These are phyloP conservation scores for Pantherophis alleghaniensis DNA, from an alignment of 2,797 vertebrate species.

Conservation along the genomic window DNA sequence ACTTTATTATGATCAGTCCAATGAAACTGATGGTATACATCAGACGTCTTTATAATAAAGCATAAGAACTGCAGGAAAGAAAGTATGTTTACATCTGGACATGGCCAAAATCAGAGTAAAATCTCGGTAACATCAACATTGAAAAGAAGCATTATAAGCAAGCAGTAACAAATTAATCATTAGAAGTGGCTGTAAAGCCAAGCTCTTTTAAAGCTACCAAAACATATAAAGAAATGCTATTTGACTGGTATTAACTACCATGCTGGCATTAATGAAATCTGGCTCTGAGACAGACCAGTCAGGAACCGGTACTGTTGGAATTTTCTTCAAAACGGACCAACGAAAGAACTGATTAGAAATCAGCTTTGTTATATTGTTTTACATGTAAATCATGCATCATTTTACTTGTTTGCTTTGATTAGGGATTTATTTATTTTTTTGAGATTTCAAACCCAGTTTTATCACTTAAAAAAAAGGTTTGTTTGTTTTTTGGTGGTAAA, in stretches of 20 bases:
- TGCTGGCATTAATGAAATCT: neutral
- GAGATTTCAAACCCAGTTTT: neutral
- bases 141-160: neutral
- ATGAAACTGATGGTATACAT: neutral
- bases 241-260: neutral
- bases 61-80: neutral
- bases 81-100: neutral
- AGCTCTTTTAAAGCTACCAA: neutral
- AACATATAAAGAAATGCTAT: neutral
- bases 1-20: neutral
- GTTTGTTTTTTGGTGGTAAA: neutral
- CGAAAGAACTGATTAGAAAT: neutral
- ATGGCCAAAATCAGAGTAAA: neutral
- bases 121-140: neutral
- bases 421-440: neutral
- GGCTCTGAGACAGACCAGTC: neutral
- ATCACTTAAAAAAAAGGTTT: neutral
- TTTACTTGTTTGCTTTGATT: neutral
- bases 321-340: neutral
- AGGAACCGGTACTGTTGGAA: neutral
- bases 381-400: neutral
- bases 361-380: neutral
- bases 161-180: neutral
- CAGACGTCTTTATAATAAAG: neutral
- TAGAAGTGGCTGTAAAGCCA: neutral